Evolutionary conservation across 2,797 vertebrate species (phyloP), one percentile per base, ranked within the genome.

Genomic region (Chaetophractus vellerosus): DNA sequence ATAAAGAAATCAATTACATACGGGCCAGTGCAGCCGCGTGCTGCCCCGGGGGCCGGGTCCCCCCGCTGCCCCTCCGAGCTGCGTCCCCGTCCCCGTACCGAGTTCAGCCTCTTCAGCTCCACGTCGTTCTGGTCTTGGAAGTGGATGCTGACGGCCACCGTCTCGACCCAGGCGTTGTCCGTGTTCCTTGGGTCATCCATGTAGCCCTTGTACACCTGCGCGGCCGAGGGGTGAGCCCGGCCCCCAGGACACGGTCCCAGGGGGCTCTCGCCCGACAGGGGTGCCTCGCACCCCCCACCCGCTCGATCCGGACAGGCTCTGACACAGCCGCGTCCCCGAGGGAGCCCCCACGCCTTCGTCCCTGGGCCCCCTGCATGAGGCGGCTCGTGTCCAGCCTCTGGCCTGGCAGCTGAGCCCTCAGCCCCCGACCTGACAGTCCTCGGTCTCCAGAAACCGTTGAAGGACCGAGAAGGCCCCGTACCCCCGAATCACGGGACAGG

Each of bases 161-260:
- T 99, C 98, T 99, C 99, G 0, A 99, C 98, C 99, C 99, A 99
- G 96, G 99, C 99, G 0, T 99, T 99, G 87, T 99, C 99, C 0
- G 99, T 99, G 98, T 99, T 99, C 93, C 99, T 99, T 38, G 98
- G 98, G 97, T 99, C 99, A 0, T 99, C 99, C 0, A 99, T 96
- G 14, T 99, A 99, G 21, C 99, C 99, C 86, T 98, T 98, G 97
- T 98, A 99, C 48, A 99, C 98, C 99, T 99, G 82, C 94, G 38
- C n/a, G 16, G 33, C 24, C 24, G n/a, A 14, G 66, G 12, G 6
- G 63, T 72, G 33, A 66, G 68, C 36, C 0, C 0, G 18, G 10
- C 7, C 0, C 0, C 38, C 6, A 71, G 6, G 4, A 0, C 18
- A 8, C 4, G 55, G 18, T 21, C 55, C 55, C 52, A 55, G 0